A percentile compares a stretch with the other conserved stretches of the same genome.
Evolutionary conservation across 2,888 invertebrate species (phyloP).

Genomic region (Hetaerina titia): DNA sequence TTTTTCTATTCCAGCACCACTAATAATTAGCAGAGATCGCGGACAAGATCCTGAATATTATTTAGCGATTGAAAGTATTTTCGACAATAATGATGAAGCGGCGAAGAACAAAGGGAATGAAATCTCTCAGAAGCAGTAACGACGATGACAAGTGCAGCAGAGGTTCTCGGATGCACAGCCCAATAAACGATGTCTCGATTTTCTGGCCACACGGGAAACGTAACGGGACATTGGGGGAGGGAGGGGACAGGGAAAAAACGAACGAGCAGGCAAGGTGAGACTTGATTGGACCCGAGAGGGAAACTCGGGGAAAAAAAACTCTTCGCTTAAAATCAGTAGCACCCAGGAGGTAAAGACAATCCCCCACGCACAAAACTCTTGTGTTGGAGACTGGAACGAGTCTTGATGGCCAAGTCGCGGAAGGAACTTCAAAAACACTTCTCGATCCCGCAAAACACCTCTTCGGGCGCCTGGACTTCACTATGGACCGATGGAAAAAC

Average conservation of each 20-base stretch:
- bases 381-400: neutral
- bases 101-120: neutral
- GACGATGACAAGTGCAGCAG: neutral
- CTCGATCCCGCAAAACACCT: neutral
- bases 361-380: no score
- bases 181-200: neutral
- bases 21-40: neutral
- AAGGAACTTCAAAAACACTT: neutral
- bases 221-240: constrained; percentile 17
- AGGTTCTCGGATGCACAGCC: neutral
- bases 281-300: neutral
- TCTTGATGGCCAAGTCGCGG: neutral
- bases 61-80: neutral
- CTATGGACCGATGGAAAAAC: no score
- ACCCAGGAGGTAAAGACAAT: neutral
- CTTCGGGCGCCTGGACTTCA: no score
- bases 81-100: neutral
- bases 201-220: neutral
- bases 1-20: neutral
- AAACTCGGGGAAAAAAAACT: neutral
- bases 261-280: neutral
- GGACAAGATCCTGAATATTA: neutral
- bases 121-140: neutral
- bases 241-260: neutral
- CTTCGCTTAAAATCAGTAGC: neutral